These are phyloP conservation scores for Cheumatopsyche charites DNA, from an alignment of 1,140 invertebrate genomes.

Conservation along the genomic window DNA sequence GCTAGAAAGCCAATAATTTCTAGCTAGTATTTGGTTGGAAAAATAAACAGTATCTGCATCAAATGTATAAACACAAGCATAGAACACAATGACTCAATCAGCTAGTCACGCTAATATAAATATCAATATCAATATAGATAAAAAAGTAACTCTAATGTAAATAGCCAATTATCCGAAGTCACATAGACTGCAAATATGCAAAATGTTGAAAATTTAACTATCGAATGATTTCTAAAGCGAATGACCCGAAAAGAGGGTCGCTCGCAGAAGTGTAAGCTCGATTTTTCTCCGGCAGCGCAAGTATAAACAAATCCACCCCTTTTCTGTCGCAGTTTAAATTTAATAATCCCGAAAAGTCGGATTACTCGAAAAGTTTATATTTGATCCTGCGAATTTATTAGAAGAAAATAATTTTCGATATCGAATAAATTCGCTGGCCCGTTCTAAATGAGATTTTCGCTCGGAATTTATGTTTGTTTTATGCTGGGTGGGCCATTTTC, in stretches of 20 bases:
- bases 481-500: constrained; percentile 1
- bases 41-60: no score
- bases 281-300: constrained; percentile 20
- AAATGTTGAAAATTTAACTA: no score
- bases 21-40: no score
- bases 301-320: constrained; percentile 27
- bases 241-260: background rate
- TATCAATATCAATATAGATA: no score
- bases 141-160: no score
- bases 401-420: constrained; percentile 29
- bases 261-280: background rate
- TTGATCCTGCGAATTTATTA: constrained; percentile 30
- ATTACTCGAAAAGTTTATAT: constrained; percentile 34
- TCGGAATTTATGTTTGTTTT: constrained; percentile 23
- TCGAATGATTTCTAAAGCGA: no score
- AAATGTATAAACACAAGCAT: no score
- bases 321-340: constrained; percentile 15
- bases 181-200: no score
- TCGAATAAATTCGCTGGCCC: constrained; percentile 27
- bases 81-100: no score
- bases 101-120: no score
- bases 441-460: constrained; percentile 28
- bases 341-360: constrained; percentile 31
- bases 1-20: no score
- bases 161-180: no score